These are phyloP conservation scores for Drosophila nr. fundita DNA, from an alignment of 2,888 invertebrate species.

Conservation along the genomic window DNA sequence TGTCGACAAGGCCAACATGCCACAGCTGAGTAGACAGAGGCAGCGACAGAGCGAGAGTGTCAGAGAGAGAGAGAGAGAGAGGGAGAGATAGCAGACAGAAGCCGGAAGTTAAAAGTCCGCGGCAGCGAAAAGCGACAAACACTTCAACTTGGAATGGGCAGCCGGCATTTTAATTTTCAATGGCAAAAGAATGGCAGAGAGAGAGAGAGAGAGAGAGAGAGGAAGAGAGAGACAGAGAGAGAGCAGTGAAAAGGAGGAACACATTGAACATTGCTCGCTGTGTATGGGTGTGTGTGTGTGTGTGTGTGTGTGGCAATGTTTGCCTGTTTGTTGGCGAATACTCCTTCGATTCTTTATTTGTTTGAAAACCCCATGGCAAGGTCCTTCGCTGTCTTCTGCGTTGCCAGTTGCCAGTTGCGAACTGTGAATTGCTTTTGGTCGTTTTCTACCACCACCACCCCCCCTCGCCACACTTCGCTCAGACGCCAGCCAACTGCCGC, in stretches of 20 bases:
- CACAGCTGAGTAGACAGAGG: conserved; percentile 14
- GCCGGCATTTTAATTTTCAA: conserved; percentile 65
- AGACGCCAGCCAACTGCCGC: neutral
- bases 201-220: neutral
- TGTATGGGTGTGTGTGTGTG: conserved; percentile 7
- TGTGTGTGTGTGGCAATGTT: conserved; percentile 29
- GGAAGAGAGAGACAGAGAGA: neutral
- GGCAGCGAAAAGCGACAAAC: conserved; percentile 52
- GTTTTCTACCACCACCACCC: neutral
- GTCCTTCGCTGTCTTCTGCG: conserved; percentile 11
- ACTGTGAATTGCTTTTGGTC: conserved; percentile 4
- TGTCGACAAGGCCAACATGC: conserved; percentile 48
- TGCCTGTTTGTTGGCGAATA: conserved; percentile 29
- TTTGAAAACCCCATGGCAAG: conserved; percentile 33
- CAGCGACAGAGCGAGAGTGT: conserved; percentile 1
- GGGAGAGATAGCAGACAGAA: conserved; percentile 22
- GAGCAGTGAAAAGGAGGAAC: neutral
- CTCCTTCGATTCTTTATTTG: conserved; percentile 42
- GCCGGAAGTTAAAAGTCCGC: conserved; percentile 77
- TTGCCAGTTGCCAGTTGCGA: conserved; percentile 11
- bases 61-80: neutral
- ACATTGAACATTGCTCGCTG: neutral
- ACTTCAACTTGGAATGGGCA: conserved; percentile 52
- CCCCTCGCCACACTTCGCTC: neutral
- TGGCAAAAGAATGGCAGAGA: neutral